Evolutionary conservation across 2,888 invertebrate species (phyloP), one percentile per base, ranked within the genome.

Genomic region (Hyposoter didymator): DNA sequence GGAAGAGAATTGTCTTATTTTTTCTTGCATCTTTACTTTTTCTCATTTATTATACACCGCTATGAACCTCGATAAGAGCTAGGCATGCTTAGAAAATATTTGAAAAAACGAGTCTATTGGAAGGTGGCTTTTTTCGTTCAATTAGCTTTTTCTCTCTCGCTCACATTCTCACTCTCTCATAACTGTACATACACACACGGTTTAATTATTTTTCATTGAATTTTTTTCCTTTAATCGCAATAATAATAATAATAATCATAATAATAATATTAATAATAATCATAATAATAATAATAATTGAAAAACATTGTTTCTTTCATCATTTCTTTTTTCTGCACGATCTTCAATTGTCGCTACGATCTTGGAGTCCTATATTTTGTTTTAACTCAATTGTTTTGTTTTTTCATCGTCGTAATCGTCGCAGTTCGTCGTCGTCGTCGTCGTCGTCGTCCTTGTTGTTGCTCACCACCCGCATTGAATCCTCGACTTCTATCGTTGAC

Each of bases 21-120:
- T 49, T 22, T 67, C 45, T 39, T n/a, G 32, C 79, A 28, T 2
- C 75, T 84, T 75, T 85, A 81, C 85, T 39, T 10, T 70, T 3
- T 52, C 84, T 86, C 87, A 88, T 89, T 32, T 39, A 43, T 89
- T 87, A 88, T 90, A 90, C 90, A 90, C 89, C 90, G 89, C 89
- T 89, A 88, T 89, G 88, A 84, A 89, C 89, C 80, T 85, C 87
- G 87, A 73, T 91, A 91, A 92, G 89, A 92, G 89, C 91, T 92
- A 92, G n/a, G 89, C 91, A 92, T 92, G 90, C 92, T 93, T 93
- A 93, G 91, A 93, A 93, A 93, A 94, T 93, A 92, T 90, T 92
- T 93, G 90, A 90, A 92, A 93, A 92, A 93, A 90, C 89, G 90
- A 92, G 91, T 92, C 90, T 91, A 91, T 91, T 93, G 91, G 91